These are phyloP conservation scores for Liparis tanakae DNA, from an alignment of 2,797 vertebrate species.

Conservation along the genomic window DNA sequence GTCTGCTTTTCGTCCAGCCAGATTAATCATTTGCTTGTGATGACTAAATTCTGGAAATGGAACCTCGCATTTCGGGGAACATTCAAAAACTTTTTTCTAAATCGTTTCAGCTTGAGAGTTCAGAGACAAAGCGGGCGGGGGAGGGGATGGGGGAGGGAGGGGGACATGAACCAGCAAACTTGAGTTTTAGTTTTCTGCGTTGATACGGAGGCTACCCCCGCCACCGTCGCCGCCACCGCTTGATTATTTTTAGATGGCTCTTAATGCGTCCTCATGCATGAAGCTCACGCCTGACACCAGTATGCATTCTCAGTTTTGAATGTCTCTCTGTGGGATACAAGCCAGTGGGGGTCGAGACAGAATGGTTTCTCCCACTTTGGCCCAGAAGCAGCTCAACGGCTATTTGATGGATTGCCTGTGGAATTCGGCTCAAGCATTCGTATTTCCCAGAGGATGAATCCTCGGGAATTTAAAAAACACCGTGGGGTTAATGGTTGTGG, in stretches of 20 bases:
- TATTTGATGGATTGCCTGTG: neutral
- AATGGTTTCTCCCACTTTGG: neutral
- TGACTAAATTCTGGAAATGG: neutral
- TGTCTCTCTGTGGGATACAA: neutral
- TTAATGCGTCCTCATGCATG: neutral
- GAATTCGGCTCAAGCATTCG: neutral
- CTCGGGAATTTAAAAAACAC: neutral
- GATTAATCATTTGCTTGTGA: constrained; percentile 17
- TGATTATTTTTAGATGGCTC: neutral
- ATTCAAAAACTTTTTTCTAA: neutral
- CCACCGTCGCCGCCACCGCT: neutral
- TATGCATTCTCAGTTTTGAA: too few relatives aligned
- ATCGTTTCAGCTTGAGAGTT: neutral
- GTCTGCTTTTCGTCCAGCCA: constrained; percentile 35
- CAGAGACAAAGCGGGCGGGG: too few relatives aligned
- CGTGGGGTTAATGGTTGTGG: too few relatives aligned
- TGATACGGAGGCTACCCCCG: neutral
- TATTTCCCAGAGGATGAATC: neutral
- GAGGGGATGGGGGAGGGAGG: too few relatives aligned
- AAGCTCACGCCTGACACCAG: neutral
- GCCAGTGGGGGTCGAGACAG: neutral
- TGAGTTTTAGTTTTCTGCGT: neutral
- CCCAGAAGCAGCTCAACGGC: neutral
- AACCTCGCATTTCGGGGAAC: neutral
- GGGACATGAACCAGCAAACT: neutral